These are phyloP conservation scores for Drosophila rufa DNA, from an alignment of 1,140 invertebrate genomes.

Conservation along the genomic window DNA sequence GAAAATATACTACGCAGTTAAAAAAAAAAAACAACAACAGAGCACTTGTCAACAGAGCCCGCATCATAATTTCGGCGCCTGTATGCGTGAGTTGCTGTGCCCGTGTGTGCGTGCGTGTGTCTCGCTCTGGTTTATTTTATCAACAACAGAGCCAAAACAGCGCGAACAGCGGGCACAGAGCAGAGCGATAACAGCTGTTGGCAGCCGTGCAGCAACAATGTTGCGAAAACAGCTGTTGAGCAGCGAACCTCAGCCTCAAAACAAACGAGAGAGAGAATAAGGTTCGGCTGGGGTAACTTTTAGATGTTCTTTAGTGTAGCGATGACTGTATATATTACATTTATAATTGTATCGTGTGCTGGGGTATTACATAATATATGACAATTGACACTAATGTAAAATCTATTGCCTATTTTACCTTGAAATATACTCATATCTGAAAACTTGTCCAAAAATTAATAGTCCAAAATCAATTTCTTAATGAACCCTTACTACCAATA, in stretches of 20 bases:
- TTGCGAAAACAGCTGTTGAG: conserved; percentile 77
- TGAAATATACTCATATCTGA: too few relatives aligned
- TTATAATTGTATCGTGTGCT: too few relatives aligned
- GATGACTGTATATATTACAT: too few relatives aligned
- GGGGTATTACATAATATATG: too few relatives aligned
- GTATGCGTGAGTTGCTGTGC: conserved; percentile 11
- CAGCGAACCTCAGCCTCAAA: conserved; percentile 39
- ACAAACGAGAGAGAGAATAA: conserved; percentile 23
- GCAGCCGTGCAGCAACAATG: conserved; percentile 61
- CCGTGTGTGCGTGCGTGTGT: conserved; percentile 26
- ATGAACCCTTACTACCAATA: too few relatives aligned
- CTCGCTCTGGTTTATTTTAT: conserved; percentile 40
- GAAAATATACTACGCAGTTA: conserved; percentile 71
- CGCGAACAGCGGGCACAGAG: conserved; percentile 9
- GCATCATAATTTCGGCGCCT: conserved; percentile 45
- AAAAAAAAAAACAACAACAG: conserved; percentile 62
- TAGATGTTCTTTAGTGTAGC: background rate
- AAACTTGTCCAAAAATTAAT: background rate
- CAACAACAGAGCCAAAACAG: conserved; percentile 57
- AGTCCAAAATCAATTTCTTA: background rate
- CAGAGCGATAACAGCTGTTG: conserved; percentile 73
- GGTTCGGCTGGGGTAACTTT: background rate
- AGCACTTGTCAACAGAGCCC: conserved; percentile 74
- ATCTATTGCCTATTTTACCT: too few relatives aligned
- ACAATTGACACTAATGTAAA: too few relatives aligned